Percentiles rank a stretch among this genome's conserved stretches.
Conservation (phyloP, 2,888 invertebrate species). For the Polylopha cassiicola region DNA sequence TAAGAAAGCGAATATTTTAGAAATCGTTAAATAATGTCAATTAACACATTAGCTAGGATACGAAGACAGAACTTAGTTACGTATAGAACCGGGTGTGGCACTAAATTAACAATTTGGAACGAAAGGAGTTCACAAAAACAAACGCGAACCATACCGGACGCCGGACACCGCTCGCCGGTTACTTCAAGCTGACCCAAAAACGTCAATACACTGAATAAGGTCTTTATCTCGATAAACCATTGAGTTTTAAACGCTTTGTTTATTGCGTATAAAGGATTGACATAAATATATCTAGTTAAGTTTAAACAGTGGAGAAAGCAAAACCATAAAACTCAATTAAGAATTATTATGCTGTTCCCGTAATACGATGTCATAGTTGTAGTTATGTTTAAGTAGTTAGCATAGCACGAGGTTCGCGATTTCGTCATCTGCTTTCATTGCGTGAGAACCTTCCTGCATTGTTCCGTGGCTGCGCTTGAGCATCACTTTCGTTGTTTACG, state of each 20-base stretch:
- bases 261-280: too few species aligned
- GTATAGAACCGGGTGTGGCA: conserved; percentile 17
- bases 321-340: conserved; percentile 1
- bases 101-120: conserved; percentile 56
- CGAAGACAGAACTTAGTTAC: conserved; percentile 3
- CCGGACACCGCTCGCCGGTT: conserved; percentile 27
- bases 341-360: not conserved
- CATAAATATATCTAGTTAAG: too few species aligned
- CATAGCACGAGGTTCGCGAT: conserved; percentile 30
- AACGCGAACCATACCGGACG: conserved; percentile 24
- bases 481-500: conserved; percentile 65
- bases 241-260: conserved; percentile 11
- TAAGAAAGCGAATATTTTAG: conserved; percentile 13
- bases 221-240: conserved; percentile 11
- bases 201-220: conserved; percentile 18
- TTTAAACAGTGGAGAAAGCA: not conserved
- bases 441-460: conserved; percentile 62
- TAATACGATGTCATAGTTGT: conserved; percentile 8
- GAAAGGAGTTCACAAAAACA: conserved; percentile 41
- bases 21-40: not conserved
- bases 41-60: conserved; percentile 9
- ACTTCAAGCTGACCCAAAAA: conserved; percentile 24
- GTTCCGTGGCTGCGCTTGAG: conserved; percentile 38
- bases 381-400: conserved; percentile 14
- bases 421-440: conserved; percentile 65